phyloP scores from a whole-genome alignment of 2,888 invertebrate genomes.

The Agrochola circellaris region DNA sequence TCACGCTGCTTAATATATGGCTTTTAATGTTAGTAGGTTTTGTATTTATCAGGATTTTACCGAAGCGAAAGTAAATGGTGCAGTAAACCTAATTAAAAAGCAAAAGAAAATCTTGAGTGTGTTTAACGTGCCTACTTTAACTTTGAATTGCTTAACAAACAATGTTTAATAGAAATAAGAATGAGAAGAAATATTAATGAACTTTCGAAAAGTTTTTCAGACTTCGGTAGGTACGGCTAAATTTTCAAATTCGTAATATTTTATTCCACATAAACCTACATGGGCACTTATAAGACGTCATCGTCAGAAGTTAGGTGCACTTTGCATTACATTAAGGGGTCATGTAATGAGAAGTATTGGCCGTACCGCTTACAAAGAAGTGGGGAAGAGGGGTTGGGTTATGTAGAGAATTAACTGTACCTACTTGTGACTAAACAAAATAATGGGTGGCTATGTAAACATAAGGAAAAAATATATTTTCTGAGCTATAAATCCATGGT shows the following conservation, averaged over 20 bases:
- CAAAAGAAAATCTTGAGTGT: slow-evolving; percentile 40
- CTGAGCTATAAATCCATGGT: not conserved
- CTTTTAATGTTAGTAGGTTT: not conserved
- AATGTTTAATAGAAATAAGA: slow-evolving; percentile 35
- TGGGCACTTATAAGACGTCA: no score
- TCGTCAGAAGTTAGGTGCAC: no score
- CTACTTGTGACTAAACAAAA: slow-evolving; percentile 1
- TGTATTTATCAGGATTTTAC: not conserved
- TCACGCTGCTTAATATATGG: not conserved
- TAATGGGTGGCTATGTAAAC: not conserved
- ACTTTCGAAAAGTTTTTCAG: slow-evolving; percentile 36
- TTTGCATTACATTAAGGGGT: no score
- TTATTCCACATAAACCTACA: no score
- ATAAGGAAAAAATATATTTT: no score
- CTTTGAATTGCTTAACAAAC: slow-evolving; percentile 53
- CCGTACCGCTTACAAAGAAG: not conserved
- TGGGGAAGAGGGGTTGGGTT: not conserved
- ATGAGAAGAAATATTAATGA: slow-evolving; percentile 57
- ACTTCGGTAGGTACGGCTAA: not conserved
- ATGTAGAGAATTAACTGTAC: not conserved
- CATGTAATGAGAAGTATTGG: no score
- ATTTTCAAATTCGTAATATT: no score
- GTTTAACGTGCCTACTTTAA: slow-evolving; percentile 28
- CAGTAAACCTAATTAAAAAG: slow-evolving; percentile 38
- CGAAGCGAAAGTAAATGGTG: not conserved